A percentile compares a stretch with the other conserved stretches of the same genome.
These are phyloP conservation scores for Scolopax bukidnonensis DNA, from an alignment of 2,797 vertebrate species.

Conservation along the genomic window DNA sequence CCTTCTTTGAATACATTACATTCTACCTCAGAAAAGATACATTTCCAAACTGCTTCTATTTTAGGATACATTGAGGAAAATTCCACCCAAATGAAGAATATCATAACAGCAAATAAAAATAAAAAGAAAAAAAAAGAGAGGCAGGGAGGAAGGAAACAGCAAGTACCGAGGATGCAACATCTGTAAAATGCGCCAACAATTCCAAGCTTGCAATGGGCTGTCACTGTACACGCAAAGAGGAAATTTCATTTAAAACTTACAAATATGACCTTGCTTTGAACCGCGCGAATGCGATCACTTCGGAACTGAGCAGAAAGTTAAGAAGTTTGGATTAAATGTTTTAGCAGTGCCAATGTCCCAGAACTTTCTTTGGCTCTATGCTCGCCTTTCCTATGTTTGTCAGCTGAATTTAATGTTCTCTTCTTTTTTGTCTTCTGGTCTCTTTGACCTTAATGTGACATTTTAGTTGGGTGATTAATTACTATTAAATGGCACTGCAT, in stretches of 20 bases:
- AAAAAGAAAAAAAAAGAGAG: background rate
- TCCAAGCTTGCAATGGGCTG: constrained; percentile 48
- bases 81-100: constrained; percentile 7
- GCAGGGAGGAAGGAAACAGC: background rate
- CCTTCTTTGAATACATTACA: background rate
- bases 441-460: constrained; percentile 83
- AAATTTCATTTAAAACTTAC: constrained; percentile 66
- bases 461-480: constrained; percentile 80
- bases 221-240: constrained; percentile 22
- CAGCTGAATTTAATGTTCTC: constrained; percentile 74
- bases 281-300: constrained; percentile 67
- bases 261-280: constrained; percentile 70
- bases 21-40: background rate
- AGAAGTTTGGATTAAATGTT: constrained; percentile 71
- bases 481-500: constrained; percentile 75
- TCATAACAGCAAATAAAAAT: background rate
- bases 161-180: constrained; percentile 15
- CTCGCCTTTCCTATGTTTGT: constrained; percentile 70
- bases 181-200: constrained; percentile 40
- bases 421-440: constrained; percentile 74
- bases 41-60: background rate
- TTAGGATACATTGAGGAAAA: constrained; percentile 25
- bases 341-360: constrained; percentile 68
- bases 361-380: constrained; percentile 67
- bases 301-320: constrained; percentile 65